Conservation (phyloP, 2,797 vertebrate genomes). For the Ambastaia sidthimunki region DNA sequence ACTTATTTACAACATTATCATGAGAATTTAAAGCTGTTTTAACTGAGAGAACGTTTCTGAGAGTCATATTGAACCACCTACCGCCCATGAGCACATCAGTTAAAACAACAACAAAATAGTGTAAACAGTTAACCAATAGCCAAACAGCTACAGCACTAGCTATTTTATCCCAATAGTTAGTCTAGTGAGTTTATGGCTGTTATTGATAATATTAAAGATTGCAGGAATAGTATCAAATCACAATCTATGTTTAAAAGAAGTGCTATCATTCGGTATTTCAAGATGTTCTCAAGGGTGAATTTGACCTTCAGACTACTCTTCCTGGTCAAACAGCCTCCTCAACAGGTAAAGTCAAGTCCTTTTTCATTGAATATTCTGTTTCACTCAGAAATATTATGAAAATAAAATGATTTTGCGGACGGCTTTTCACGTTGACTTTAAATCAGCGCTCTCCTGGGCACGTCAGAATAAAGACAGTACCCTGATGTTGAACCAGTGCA, state of each 20-base stretch:
- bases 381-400: neutral
- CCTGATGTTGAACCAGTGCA: neutral
- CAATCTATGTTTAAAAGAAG: neutral
- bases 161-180: neutral
- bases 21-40: neutral
- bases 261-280: neutral
- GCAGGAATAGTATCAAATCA: neutral
- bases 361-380: neutral
- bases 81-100: neutral
- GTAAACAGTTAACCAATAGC: neutral
- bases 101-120: neutral
- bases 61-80: neutral
- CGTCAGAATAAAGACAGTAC: neutral
- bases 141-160: too few species aligned
- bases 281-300: neutral
- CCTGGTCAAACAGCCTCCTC: neutral
- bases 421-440: neutral
- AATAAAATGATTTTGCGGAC: neutral
- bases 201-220: neutral
- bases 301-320: neutral
- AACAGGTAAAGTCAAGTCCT: neutral
- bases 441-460: neutral
- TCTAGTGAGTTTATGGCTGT: neutral
- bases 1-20: slow-evolving; percentile 4
- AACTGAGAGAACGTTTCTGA: too few species aligned